A percentile compares a stretch with the other conserved stretches of the same genome.
These are phyloP conservation scores for Macrosteles quadrilineatus DNA, from an alignment of 1,140 invertebrate species.

Conservation along the genomic window DNA sequence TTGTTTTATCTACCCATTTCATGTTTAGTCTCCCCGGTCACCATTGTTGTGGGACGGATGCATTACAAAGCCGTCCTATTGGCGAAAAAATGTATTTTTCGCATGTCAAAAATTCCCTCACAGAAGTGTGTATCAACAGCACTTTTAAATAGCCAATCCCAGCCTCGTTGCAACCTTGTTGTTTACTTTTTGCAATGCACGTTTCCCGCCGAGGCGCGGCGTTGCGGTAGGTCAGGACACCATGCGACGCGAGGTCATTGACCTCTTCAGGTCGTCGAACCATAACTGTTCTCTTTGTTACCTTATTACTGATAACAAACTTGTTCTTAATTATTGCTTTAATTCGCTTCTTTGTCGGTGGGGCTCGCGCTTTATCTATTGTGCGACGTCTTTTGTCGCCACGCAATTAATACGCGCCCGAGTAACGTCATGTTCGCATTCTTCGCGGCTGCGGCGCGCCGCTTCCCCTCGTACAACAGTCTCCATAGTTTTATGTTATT, in stretches of 20 bases:
- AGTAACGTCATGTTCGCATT: not conserved
- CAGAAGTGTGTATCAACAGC: too few species aligned
- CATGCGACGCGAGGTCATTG: not conserved
- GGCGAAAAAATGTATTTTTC: too few species aligned
- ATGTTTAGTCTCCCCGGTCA: too few species aligned
- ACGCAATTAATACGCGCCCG: slow-evolving; percentile 1
- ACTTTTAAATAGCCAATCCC: too few species aligned
- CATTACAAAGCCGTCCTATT: too few species aligned
- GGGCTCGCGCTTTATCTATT: not conserved
- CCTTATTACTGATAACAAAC: slow-evolving; percentile 27
- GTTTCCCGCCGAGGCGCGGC: not conserved
- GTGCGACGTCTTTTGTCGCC: not conserved
- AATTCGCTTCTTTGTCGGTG: slow-evolving; percentile 9
- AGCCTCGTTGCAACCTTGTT: too few species aligned
- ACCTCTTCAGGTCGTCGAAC: not conserved
- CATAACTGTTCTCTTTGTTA: slow-evolving; percentile 11
- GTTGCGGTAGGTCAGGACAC: not conserved
- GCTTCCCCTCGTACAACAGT: too few species aligned
- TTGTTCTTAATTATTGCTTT: slow-evolving; percentile 23
- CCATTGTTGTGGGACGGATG: too few species aligned
- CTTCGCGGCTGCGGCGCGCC: not conserved
- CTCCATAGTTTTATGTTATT: too few species aligned
- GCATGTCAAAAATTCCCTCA: too few species aligned
- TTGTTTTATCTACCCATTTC: too few species aligned
- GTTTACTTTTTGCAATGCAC: too few species aligned